Evolutionary conservation across 2,113 vertebrate genomes (phyloP), one percentile per base, ranked within the genome.

Genomic region (Odocoileus virginianus): DNA sequence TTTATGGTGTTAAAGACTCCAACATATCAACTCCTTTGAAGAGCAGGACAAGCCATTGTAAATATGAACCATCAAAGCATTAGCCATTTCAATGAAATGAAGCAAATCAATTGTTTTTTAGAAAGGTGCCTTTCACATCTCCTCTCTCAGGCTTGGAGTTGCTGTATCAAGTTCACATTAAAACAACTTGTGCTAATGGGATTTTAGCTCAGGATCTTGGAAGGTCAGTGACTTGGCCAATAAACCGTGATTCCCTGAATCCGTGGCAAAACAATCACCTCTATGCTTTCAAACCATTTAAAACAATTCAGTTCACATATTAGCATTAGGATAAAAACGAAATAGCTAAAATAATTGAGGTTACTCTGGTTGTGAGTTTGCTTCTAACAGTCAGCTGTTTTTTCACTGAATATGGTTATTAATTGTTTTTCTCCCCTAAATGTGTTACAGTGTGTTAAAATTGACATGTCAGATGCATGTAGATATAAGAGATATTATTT

Each of bases 51-150:
- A 99, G 98, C 98, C 98, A 97, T 98, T 98, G 99, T 99, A 99
- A 99, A 99, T 99, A 99, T 97, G 98, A 99, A 98, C 98, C 99
- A 99, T 99, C 99, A 99, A 99, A 99, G 99, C 99, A 99, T 98
- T 98, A 98, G 98, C 99, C 99, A 99, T 99, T 99, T 99, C 99
- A 99, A 99, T 98, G 99, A 99, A 99, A 99, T 99, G 99, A 99
- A 99, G 98, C 99, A 99, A 99, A 98, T 98, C 98, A 98, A 99
- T 99, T 98, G 99, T 98, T 98, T 98, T 98, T 95, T 85, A 97
- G 96, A 98, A 99, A 99, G 99, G 99, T 99, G 99, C 98, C 99
- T 99, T 99, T 99, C 98, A 99, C 96, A 93, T 99, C 98, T 99
- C 98, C 98, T 99, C 98, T 98, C 98, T 97, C 97, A 93, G 98